Evolutionary conservation across 2,888 invertebrate genomes (phyloP).

Genomic region (Unio delphinus): DNA sequence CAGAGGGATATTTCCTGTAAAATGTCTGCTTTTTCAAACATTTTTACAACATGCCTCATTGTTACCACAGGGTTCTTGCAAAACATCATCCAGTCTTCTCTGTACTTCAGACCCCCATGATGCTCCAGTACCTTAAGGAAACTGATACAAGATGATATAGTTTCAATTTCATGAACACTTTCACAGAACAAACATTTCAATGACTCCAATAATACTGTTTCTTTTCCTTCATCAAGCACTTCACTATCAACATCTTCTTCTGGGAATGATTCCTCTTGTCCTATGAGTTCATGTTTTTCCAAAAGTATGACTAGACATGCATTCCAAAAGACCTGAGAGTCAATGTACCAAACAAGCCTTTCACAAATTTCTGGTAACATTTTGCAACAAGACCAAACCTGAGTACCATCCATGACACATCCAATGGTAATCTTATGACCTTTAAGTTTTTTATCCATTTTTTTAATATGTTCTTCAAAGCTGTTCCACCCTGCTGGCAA

Average conservation of each 20-base stretch:
- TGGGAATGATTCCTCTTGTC: not conserved
- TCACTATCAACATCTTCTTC: not conserved
- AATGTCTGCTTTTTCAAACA: constrained; percentile 3
- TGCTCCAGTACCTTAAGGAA: not conserved
- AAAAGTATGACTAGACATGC: not conserved
- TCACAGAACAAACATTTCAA: not conserved
- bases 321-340: constrained; percentile 7
- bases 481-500: too few species aligned
- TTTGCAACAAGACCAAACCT: not conserved
- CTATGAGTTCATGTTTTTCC: not conserved
- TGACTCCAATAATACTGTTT: not conserved
- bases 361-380: constrained; percentile 2
- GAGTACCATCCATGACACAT: too few species aligned
- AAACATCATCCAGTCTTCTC: constrained; percentile 16
- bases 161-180: not conserved
- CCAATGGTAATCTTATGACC: too few species aligned
- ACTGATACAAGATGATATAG: too few species aligned
- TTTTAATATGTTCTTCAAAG: too few species aligned
- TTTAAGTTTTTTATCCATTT: too few species aligned
- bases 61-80: constrained; percentile 3
- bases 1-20: too few species aligned
- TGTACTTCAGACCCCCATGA: constrained; percentile 5
- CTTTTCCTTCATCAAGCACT: not conserved
- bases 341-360: not conserved
- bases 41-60: constrained; percentile 8